Base-by-base conservation (phyloP, 2,797 vertebrate genomes). In the Helarctos malayanus region DNA sequence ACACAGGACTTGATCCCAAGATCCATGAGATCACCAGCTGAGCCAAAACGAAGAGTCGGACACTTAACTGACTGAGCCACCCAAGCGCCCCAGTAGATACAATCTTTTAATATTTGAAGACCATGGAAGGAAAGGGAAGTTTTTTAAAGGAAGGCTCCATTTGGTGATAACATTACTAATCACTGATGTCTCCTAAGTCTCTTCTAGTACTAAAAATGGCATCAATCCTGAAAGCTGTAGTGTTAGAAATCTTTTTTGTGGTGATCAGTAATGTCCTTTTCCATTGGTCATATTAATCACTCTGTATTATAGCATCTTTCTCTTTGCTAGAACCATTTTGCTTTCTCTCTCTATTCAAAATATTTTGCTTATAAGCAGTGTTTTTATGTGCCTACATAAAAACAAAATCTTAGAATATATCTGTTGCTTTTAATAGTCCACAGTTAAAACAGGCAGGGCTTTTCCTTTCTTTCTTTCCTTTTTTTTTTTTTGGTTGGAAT, bases 361-460 rank as follows among this genome's bases (percentile, higher is more conserved):
- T 93, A 54, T 11, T 75, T 95, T 52, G n/a, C 49, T 86, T 95
- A 29, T 76, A 57, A 89, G 18, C 38, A 35, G 21, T 85, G 18
- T 63, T 78, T 93, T 87, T 75, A 57, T 75, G n/a, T 73, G 27
- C 49, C 21, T 85, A 21, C 23, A 29, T 80, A 63, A 75, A 49
- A 35, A 57, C 57, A 41, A 59, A 85, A 52, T 41, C 19, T 65
- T 32, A 91, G 83, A 59, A 47, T 73, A 6, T 68, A 57, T 65
- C 38, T 81, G 16, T 92, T 89, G 21, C 71, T 95, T 92, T 92
- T 89, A 59, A 49, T 96, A 80, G 80, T 75, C 49, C n/a, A 41
- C 41, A 52, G 11, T 87, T 75, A 56, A 79, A 89, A 89, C 12
- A 92, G 27, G 3, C 41, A 75, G 32, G 23, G 41, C 27, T 80